Conservation (phyloP, 2,888 invertebrate genomes). For the Drosophila meridionalis region DNA sequence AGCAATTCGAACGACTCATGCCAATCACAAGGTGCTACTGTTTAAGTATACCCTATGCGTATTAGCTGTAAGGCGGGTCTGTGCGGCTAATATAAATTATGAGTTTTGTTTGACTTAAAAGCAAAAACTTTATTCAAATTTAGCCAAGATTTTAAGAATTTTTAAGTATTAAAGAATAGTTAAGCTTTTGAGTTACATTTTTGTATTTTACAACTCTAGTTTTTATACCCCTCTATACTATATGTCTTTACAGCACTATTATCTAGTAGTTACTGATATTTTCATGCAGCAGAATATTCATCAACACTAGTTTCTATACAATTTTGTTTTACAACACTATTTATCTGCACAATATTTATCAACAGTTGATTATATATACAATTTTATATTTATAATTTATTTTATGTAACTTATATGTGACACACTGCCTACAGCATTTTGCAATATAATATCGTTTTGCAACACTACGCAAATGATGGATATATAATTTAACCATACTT, state of each 20-base stretch:
- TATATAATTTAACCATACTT: neutral
- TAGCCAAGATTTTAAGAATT: neutral
- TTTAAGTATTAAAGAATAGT: neutral
- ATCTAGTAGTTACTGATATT: no score
- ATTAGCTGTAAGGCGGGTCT: neutral
- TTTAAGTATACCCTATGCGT: slow-evolving; percentile 27
- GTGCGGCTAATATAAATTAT: neutral
- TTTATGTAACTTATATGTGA: no score
- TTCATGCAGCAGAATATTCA: no score
- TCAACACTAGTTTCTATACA: no score
- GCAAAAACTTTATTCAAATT: neutral
- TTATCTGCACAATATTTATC: no score
- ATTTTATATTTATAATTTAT: no score
- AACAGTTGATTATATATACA: no score
- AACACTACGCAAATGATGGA: no score
- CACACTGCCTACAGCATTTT: no score
- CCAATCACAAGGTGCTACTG: slow-evolving; percentile 50
- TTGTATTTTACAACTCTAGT: neutral
- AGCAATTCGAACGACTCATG: slow-evolving; percentile 40
- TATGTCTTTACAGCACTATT: no score
- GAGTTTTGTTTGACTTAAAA: neutral
- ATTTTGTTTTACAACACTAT: neutral
- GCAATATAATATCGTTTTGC: no score
- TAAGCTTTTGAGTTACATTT: neutral
- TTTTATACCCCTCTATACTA: neutral